Conservation (phyloP, 2,113 vertebrate species). For the Megatriorchis doriae region DNA sequence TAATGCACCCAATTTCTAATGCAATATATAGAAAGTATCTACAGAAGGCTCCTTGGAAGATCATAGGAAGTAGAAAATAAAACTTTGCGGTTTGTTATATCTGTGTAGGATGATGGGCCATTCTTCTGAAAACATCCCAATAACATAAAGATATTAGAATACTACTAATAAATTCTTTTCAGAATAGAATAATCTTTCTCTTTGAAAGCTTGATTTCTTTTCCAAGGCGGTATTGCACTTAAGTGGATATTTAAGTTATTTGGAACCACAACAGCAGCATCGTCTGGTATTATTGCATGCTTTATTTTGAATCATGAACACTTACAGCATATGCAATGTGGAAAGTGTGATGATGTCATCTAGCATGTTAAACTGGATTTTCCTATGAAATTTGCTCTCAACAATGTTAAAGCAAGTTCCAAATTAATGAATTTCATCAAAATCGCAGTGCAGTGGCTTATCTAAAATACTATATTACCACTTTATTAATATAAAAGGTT, state of each 20-base stretch:
- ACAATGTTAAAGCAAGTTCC: neutral
- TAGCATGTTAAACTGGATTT: neutral
- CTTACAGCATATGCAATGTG: neutral
- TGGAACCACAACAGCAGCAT: neutral
- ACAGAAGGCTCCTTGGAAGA: neutral
- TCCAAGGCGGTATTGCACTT: neutral
- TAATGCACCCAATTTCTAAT: neutral
- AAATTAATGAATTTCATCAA: neutral
- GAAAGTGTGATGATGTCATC: neutral
- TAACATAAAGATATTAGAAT: neutral
- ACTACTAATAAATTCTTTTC: neutral
- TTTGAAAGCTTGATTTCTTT: slow-evolving; percentile 12
- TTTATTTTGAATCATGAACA: neutral
- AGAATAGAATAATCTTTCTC: neutral
- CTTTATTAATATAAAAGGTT: neutral
- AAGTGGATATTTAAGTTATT: neutral
- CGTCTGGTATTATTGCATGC: neutral
- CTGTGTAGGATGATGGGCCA: neutral
- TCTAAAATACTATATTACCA: neutral
- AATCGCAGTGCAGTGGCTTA: neutral
- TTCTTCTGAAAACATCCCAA: neutral
- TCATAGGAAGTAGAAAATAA: neutral
- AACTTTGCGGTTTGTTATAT: neutral
- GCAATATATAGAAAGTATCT: neutral
- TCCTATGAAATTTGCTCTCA: neutral